Evolutionary conservation across 2,797 vertebrate species (phyloP).

Genomic region (Schizopygopsis malacanthus): DNA sequence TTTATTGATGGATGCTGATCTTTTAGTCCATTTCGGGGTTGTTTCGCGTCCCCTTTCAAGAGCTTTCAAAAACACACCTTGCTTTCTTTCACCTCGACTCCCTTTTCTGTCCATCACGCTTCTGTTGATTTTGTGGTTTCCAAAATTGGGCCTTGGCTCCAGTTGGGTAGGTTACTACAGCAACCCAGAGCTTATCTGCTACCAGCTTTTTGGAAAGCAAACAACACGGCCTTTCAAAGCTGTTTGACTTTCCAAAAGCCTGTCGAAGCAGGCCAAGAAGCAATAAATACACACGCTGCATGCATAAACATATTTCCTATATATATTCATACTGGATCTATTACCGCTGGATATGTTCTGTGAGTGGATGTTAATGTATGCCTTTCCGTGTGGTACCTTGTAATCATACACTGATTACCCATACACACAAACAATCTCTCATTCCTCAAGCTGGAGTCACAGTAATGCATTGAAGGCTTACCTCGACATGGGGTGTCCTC

Average conservation of each 20-base stretch:
- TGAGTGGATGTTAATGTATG: constrained; percentile 62
- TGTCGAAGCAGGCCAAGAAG: constrained; percentile 61
- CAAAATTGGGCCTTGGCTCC: constrained; percentile 91
- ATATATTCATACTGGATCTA: constrained; percentile 58
- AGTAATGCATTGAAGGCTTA: constrained; percentile 31
- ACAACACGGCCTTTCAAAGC: constrained; percentile 84
- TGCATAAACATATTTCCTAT: constrained; percentile 63
- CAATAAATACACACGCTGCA: constrained; percentile 68
- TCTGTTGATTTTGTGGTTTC: constrained; percentile 90
- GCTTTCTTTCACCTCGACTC: constrained; percentile 72
- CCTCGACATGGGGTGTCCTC: constrained; percentile 25
- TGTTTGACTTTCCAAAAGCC: constrained; percentile 68
- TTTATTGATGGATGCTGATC: constrained; percentile 42
- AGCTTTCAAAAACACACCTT: constrained; percentile 84
- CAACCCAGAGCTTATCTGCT: constrained; percentile 88
- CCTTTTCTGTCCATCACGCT: constrained; percentile 82
- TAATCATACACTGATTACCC: constrained; percentile 55
- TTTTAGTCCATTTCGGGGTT: constrained; percentile 35
- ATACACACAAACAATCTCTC: constrained; percentile 39
- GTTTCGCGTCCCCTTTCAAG: constrained; percentile 70
- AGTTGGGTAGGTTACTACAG: constrained; percentile 79
- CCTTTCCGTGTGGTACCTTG: constrained; percentile 66
- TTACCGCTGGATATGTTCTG: constrained; percentile 44
- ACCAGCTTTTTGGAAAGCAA: constrained; percentile 84
- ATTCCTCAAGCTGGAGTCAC: constrained; percentile 11